These are phyloP conservation scores for Agelastica alni DNA, from an alignment of 2,888 invertebrate species.

Conservation along the genomic window DNA sequence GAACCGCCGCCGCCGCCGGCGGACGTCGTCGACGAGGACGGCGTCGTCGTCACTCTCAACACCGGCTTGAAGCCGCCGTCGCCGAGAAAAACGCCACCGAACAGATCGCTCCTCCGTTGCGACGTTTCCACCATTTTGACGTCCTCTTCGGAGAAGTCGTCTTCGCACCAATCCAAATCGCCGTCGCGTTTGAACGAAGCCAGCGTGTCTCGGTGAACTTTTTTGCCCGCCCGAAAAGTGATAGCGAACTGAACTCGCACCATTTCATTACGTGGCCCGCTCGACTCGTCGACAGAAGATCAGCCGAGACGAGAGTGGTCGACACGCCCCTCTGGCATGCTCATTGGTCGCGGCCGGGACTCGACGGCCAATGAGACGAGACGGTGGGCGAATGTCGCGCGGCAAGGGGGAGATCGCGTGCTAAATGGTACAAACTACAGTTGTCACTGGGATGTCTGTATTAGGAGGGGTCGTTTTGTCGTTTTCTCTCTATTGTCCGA, in stretches of 20 bases:
- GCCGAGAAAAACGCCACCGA: slow-evolving; percentile 50
- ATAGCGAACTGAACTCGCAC: slow-evolving; percentile 22
- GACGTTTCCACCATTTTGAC: slow-evolving; percentile 55
- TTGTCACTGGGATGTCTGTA: slow-evolving; percentile 52
- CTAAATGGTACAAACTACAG: slow-evolving; percentile 52
- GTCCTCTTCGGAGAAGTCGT: slow-evolving; percentile 46
- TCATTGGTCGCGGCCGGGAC: slow-evolving; percentile 35
- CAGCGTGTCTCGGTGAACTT: slow-evolving; percentile 48
- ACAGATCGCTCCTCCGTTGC: slow-evolving; percentile 42
- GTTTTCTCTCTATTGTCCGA: slow-evolving; percentile 36
- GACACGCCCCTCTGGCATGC: slow-evolving; percentile 35
- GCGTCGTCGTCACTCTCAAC: slow-evolving; percentile 14
- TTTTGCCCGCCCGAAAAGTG: slow-evolving; percentile 17
- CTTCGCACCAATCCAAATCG: slow-evolving; percentile 53
- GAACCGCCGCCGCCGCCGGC: slow-evolving; percentile 59
- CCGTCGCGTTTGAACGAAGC: slow-evolving; percentile 54
- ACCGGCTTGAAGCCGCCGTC: slow-evolving; percentile 58
- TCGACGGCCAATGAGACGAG: slow-evolving; percentile 40
- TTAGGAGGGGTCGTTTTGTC: slow-evolving; percentile 43
- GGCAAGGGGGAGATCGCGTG: slow-evolving; percentile 26
- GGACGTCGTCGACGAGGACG: slow-evolving; percentile 49
- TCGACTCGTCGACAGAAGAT: slow-evolving; percentile 32
- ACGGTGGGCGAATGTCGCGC: slow-evolving; percentile 5
- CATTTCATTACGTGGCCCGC: slow-evolving; percentile 31
- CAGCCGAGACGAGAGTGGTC: slow-evolving; percentile 32